phyloP scores from a whole-genome alignment of 1,140 invertebrate species.

The Gyrodactylus bullatarudis region DNA sequence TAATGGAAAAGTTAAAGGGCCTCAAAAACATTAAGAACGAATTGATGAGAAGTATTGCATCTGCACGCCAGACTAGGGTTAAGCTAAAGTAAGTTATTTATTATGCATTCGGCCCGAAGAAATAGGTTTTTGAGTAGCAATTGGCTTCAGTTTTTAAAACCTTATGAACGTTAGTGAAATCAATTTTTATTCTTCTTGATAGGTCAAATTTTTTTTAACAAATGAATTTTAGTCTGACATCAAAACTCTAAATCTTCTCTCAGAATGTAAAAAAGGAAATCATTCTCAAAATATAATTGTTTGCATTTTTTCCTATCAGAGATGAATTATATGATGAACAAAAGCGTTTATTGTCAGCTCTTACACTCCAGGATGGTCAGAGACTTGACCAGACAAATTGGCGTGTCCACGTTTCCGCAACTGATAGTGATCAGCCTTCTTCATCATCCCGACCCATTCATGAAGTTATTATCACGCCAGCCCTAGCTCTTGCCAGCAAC shows the following conservation, averaged over 20 bases:
- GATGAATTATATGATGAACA: background rate
- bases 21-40: background rate
- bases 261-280: too few relatives aligned
- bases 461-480: background rate
- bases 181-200: too few relatives aligned
- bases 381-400: background rate
- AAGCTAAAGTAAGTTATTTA: background rate
- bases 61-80: background rate
- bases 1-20: background rate
- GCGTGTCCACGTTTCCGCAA: background rate
- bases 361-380: background rate
- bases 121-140: too few relatives aligned
- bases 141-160: too few relatives aligned
- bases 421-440: background rate
- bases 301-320: background rate
- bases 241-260: too few relatives aligned
- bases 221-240: too few relatives aligned
- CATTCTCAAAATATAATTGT: too few relatives aligned
- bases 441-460: background rate
- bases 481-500: too few relatives aligned
- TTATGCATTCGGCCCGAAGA: too few relatives aligned
- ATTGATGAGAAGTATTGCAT: background rate
- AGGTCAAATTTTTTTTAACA: too few relatives aligned
- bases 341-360: background rate
- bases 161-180: too few relatives aligned